Evolutionary conservation across 2,888 invertebrate species (phyloP).

Genomic region (Synanthedon andrenaeformis): DNA sequence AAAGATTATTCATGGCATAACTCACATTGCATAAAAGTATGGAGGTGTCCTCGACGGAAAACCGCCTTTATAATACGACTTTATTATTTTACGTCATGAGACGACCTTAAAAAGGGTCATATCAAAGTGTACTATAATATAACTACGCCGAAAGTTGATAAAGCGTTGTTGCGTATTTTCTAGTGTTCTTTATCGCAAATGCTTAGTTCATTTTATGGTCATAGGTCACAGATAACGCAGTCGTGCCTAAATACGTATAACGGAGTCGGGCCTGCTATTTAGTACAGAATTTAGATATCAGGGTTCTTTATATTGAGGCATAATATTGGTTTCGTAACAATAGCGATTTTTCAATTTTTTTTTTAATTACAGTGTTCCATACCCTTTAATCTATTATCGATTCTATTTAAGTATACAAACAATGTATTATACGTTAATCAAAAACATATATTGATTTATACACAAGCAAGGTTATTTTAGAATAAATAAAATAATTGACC

Average conservation of each 20-base stretch:
- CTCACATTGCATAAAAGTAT: background rate
- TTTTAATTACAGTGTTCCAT: too few relatives aligned
- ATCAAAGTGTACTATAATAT: constrained; percentile 22
- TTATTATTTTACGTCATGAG: constrained; percentile 10
- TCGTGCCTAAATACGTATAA: constrained; percentile 8
- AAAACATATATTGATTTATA: too few relatives aligned
- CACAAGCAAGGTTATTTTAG: too few relatives aligned
- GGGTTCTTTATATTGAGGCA: too few relatives aligned
- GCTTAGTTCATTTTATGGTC: constrained; percentile 25
- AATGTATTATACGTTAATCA: too few relatives aligned
- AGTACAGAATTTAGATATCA: too few relatives aligned
- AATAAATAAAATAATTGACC: too few relatives aligned
- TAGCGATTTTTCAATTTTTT: too few relatives aligned
- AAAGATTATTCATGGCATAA: background rate
- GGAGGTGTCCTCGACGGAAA: background rate
- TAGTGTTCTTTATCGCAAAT: constrained; percentile 25
- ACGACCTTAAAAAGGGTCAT: constrained; percentile 31
- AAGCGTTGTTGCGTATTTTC: constrained; percentile 31
- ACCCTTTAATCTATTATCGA: too few relatives aligned
- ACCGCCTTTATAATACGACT: background rate
- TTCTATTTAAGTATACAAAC: too few relatives aligned
- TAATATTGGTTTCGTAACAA: too few relatives aligned
- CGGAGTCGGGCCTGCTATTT: too few relatives aligned
- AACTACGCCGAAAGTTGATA: constrained; percentile 36
- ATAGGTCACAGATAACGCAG: constrained; percentile 38